These are phyloP conservation scores for Bhutanitis thaidina DNA, from an alignment of 2,888 invertebrate genomes.

Conservation along the genomic window DNA sequence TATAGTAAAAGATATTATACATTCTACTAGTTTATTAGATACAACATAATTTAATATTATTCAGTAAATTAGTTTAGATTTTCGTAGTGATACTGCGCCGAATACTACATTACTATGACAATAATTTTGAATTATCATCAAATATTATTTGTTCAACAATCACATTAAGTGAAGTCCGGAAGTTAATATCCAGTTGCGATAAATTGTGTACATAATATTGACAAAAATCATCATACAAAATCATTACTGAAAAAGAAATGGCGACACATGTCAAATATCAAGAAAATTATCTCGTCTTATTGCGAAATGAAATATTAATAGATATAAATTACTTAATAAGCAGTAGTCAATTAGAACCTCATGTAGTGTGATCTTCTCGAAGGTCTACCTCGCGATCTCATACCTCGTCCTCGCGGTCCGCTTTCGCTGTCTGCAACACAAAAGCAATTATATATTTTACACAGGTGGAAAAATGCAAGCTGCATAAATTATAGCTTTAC, in stretches of 20 bases:
- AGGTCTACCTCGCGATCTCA: constrained; percentile 59
- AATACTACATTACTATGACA: background rate
- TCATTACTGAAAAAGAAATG: background rate
- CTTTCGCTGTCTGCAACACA: constrained; percentile 62
- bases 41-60: background rate
- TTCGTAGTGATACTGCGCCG: background rate
- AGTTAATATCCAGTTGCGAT: constrained; percentile 1
- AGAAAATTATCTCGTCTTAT: background rate
- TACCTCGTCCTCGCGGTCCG: constrained; percentile 63
- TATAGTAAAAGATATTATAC: background rate
- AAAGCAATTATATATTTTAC: constrained; percentile 3
- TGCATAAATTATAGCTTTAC: too few species aligned
- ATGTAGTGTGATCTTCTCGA: constrained; percentile 58
- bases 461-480: background rate
- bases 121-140: background rate
- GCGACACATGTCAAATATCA: background rate
- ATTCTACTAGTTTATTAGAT: background rate
- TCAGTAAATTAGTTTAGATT: background rate
- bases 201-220: constrained; percentile 1
- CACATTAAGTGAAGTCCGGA: too few species aligned
- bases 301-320: background rate
- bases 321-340: background rate
- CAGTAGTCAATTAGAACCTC: constrained; percentile 45
- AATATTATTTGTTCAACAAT: background rate
- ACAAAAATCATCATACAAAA: background rate